Conservation (phyloP, 2,113 vertebrate genomes). For the Petrocephalus microphthalmus region DNA sequence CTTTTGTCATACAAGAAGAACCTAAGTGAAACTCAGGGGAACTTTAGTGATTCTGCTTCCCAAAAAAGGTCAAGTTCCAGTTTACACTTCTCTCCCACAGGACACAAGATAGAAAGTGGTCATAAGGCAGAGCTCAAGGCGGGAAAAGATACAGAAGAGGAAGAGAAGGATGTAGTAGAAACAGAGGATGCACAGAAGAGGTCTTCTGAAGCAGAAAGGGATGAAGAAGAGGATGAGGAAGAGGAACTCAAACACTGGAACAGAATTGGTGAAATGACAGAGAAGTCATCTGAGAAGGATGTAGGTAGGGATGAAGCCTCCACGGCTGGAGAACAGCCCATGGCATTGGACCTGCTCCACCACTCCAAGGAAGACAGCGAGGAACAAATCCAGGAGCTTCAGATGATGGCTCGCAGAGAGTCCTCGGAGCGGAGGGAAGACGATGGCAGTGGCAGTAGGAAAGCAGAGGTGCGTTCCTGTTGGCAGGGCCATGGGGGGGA, state of each 20-base stretch:
- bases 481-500: not conserved
- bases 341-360: slow-evolving; percentile 18
- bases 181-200: not conserved
- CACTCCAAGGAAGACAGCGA: slow-evolving; percentile 57
- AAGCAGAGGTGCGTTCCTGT: slow-evolving; percentile 69
- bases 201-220: not conserved
- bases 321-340: not conserved
- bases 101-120: not conserved
- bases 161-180: slow-evolving; percentile 25
- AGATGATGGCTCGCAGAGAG: slow-evolving; percentile 54
- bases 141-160: slow-evolving; percentile 38
- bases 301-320: slow-evolving; percentile 20
- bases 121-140: slow-evolving; percentile 22
- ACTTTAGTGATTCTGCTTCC: not conserved
- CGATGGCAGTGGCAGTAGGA: slow-evolving; percentile 82
- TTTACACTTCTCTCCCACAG: not conserved
- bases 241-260: not conserved
- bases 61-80: not conserved
- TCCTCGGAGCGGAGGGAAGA: slow-evolving; percentile 56
- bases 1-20: not conserved
- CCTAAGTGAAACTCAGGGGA: not conserved
- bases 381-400: slow-evolving; percentile 61
- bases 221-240: slow-evolving; percentile 17
- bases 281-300: slow-evolving; percentile 22
- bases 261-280: not conserved